phyloP scores from a whole-genome alignment of 2,888 invertebrate species.

The Metopia argyrocephala region DNA sequence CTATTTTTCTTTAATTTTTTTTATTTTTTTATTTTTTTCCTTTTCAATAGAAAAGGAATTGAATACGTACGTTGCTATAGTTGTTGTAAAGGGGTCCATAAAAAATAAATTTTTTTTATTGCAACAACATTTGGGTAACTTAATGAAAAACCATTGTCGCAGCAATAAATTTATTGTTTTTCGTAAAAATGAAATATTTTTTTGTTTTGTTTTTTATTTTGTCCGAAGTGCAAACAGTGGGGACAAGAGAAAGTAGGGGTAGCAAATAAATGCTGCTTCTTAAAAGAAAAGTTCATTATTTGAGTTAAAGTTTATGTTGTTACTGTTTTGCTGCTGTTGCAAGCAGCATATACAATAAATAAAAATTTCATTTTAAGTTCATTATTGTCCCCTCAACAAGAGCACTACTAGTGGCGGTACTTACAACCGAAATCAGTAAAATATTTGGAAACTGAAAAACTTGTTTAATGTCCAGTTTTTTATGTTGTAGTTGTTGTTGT shows the following conservation, averaged over 20 bases:
- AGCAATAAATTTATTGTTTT: conserved; percentile 70
- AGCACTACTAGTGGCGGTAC: too few species aligned
- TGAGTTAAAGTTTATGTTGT: conserved; percentile 13
- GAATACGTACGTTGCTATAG: too few species aligned
- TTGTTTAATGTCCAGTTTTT: conserved; percentile 39
- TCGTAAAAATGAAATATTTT: conserved; percentile 52
- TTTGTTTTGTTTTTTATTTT: too few species aligned
- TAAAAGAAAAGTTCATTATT: conserved; percentile 54
- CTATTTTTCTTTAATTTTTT: conserved; percentile 37
- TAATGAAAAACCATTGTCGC: conserved; percentile 68
- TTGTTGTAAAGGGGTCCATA: neutral
- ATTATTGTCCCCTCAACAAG: neutral
- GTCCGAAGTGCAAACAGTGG: conserved; percentile 32
- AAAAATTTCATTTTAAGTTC: conserved; percentile 15
- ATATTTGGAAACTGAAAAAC: conserved; percentile 1
- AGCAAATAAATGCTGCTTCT: neutral
- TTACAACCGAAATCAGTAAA: neutral
- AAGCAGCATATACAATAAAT: conserved; percentile 40
- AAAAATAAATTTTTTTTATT: conserved; percentile 27
- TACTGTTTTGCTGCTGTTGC: conserved; percentile 14
- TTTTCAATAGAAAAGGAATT: conserved; percentile 31
- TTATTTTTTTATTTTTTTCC: conserved; percentile 24
- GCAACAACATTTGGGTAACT: conserved; percentile 45
- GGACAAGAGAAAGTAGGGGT: conserved; percentile 1
- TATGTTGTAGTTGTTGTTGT: conserved; percentile 15